Evolutionary conservation across 2,113 vertebrate species (phyloP).

Genomic region (Salvelinus fontinalis): DNA sequence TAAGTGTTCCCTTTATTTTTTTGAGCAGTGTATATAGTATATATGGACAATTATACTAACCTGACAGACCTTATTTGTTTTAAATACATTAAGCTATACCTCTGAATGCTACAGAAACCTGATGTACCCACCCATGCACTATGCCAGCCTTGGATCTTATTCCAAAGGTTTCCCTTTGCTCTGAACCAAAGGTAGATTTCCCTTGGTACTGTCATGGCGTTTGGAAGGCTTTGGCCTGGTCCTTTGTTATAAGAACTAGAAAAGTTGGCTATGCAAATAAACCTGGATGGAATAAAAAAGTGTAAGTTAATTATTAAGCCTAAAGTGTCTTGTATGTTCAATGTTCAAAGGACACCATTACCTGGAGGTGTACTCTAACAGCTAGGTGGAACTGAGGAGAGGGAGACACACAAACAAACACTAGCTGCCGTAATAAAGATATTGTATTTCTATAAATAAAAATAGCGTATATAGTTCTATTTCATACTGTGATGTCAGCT

Average conservation of each 20-base stretch:
- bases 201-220: constrained; percentile 31
- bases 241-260: constrained; percentile 47
- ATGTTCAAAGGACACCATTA: constrained; percentile 39
- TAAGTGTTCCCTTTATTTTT: no score
- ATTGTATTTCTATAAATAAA: no score
- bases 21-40: no score
- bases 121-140: not conserved
- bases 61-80: no score
- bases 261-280: constrained; percentile 46
- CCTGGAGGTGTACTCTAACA: constrained; percentile 28
- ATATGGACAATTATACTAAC: no score
- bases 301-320: constrained; percentile 2
- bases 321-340: not conserved
- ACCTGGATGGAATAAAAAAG: constrained; percentile 6
- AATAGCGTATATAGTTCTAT: no score
- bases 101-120: no score
- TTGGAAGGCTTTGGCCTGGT: constrained; percentile 22
- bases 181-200: constrained; percentile 46
- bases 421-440: no score
- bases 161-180: constrained; percentile 38
- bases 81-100: no score
- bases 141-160: not conserved
- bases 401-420: not conserved
- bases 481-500: constrained; percentile 4
- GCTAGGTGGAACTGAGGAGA: constrained; percentile 26